phyloP scores from a whole-genome alignment of 2,888 invertebrate genomes.

The Meteorus cinctellus region DNA sequence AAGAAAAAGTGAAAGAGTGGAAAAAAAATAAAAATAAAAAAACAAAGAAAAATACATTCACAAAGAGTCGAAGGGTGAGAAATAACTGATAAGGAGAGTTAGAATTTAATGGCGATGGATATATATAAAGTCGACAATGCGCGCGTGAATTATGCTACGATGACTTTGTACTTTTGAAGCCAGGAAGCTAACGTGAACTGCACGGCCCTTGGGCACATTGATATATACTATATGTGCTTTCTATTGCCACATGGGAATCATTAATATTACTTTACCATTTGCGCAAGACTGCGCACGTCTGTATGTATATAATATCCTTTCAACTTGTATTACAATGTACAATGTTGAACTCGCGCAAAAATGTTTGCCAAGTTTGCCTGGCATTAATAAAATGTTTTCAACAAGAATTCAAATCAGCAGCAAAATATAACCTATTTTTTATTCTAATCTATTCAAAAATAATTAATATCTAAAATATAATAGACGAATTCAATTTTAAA shows the following conservation, averaged over 20 bases:
- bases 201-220: constrained; percentile 64
- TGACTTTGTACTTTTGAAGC: constrained; percentile 73
- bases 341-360: constrained; percentile 12
- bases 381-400: not conserved
- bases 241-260: constrained; percentile 57
- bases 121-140: constrained; percentile 63
- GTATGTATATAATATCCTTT: constrained; percentile 1
- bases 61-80: constrained; percentile 36
- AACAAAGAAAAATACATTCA: constrained; percentile 41
- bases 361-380: constrained; percentile 3
- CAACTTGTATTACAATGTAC: not conserved
- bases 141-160: constrained; percentile 71
- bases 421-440: not conserved
- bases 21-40: not conserved
- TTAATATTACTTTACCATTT: constrained; percentile 70
- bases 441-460: not conserved
- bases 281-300: constrained; percentile 38
- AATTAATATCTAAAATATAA: not conserved
- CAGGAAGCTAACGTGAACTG: constrained; percentile 71
- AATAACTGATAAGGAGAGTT: constrained; percentile 47
- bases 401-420: not conserved
- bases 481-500: too few species aligned
- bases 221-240: constrained; percentile 54
- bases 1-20: constrained; percentile 34
- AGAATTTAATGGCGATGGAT: constrained; percentile 43